Percentiles rank a stretch among this genome's conserved stretches.
Evolutionary conservation across 2,113 vertebrate genomes (phyloP).

Genomic region (Tupaia tana): DNA sequence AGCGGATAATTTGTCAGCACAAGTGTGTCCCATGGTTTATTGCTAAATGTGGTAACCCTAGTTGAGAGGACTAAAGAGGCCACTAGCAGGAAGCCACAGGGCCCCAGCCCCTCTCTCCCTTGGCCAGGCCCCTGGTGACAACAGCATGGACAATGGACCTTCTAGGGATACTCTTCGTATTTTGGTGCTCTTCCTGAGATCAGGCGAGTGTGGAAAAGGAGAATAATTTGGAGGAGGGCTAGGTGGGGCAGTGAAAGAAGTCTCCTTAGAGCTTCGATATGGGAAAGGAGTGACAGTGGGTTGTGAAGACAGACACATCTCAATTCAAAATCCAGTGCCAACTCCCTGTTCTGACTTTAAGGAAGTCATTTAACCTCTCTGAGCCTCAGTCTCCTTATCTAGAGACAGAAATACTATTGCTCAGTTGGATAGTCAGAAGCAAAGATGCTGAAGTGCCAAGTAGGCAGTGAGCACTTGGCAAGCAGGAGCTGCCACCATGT

Average conservation of each 20-base stretch:
- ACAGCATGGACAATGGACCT: not conserved
- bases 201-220: not conserved
- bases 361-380: not conserved
- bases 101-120: too few relatives aligned
- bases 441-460: not conserved
- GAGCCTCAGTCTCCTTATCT: not conserved
- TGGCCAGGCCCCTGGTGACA: not conserved
- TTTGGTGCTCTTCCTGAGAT: not conserved
- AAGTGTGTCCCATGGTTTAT: not conserved
- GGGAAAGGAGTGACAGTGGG: not conserved
- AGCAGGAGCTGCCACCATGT: fast-evolving
- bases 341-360: not conserved
- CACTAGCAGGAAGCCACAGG: not conserved
- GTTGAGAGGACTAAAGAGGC: too few relatives aligned
- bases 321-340: not conserved
- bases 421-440: not conserved
- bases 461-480: not conserved
- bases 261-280: not conserved
- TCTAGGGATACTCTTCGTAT: not conserved
- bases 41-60: too few relatives aligned
- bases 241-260: not conserved
- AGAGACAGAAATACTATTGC: not conserved
- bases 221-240: fast-evolving
- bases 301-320: not conserved
- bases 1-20: not conserved